Conservation (phyloP, 1,140 invertebrate species). For the Augochlora pura region DNA sequence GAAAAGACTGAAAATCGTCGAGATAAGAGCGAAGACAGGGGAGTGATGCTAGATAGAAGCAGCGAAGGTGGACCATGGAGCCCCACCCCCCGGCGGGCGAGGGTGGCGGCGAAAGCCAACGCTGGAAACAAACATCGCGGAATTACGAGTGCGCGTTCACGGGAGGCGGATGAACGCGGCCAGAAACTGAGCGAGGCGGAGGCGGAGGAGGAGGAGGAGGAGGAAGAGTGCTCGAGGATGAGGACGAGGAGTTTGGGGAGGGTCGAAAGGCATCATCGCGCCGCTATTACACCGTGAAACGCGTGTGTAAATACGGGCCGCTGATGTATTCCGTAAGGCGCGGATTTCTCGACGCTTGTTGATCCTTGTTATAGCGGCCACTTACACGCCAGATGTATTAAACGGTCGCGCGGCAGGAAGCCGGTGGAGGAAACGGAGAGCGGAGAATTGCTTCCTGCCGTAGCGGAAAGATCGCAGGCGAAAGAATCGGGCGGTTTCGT, state of each 20-base stretch:
- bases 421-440: constrained; percentile 6
- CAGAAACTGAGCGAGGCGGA: neutral
- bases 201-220: neutral
- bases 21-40: constrained; percentile 14
- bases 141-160: constrained; percentile 65
- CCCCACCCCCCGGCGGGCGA: constrained; percentile 29
- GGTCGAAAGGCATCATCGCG: constrained; percentile 46
- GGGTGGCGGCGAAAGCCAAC: constrained; percentile 64
- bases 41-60: neutral
- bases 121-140: constrained; percentile 71
- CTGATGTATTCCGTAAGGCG: constrained; percentile 63
- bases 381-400: constrained; percentile 55
- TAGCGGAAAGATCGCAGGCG: neutral
- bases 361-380: constrained; percentile 58
- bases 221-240: too few species aligned
- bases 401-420: constrained; percentile 37
- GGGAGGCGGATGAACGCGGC: constrained; percentile 47
- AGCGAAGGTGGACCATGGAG: constrained; percentile 26
- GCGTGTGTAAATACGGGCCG: constrained; percentile 59
- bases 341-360: constrained; percentile 60
- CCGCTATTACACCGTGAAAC: constrained; percentile 61
- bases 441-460: constrained; percentile 27
- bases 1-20: neutral
- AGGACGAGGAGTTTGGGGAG: neutral
- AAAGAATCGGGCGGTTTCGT: neutral